Percentiles rank a stretch among this genome's conserved stretches.
phyloP scores from a whole-genome alignment of 1,140 invertebrate genomes.

The Pseudobourletiella spinata region DNA sequence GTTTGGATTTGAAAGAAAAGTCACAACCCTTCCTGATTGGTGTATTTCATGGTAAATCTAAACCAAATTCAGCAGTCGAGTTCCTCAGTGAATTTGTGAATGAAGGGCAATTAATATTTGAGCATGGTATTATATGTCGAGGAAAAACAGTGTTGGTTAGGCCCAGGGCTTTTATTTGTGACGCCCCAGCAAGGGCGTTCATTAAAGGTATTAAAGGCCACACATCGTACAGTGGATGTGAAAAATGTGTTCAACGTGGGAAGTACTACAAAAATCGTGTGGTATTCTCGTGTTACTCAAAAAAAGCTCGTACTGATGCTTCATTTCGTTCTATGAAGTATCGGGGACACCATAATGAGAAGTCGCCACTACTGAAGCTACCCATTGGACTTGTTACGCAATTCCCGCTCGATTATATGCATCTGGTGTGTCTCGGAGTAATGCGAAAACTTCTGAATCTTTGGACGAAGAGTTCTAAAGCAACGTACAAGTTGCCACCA shows the following conservation, averaged over 20 bases:
- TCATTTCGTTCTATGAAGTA: not conserved
- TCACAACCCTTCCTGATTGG: too few species aligned
- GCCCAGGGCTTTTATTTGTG: too few species aligned
- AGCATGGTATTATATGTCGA: too few species aligned
- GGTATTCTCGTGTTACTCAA: not conserved
- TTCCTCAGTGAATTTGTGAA: too few species aligned
- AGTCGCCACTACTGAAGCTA: slow-evolving; percentile 8
- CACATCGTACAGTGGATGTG: slow-evolving; percentile 40
- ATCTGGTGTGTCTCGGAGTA: slow-evolving; percentile 32
- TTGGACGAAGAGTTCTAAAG: not conserved
- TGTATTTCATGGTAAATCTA: too few species aligned
- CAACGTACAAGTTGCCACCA: not conserved
- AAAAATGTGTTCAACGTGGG: slow-evolving; percentile 39
- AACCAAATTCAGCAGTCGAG: too few species aligned
- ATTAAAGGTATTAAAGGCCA: slow-evolving; percentile 4
- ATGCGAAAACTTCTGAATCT: slow-evolving; percentile 27
- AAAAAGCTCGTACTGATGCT: slow-evolving; percentile 1
- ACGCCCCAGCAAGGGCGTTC: slow-evolving; percentile 25
- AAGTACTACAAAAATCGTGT: slow-evolving; percentile 18
- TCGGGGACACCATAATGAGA: slow-evolving; percentile 14
- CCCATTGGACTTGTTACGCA: slow-evolving; percentile 27
- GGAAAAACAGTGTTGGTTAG: too few species aligned
- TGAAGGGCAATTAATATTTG: too few species aligned
- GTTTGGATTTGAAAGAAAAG: too few species aligned
- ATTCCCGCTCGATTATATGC: slow-evolving; percentile 36